These are phyloP conservation scores for Lamprologus sp. DNA, from an alignment of 2,113 vertebrate species.

Conservation along the genomic window DNA sequence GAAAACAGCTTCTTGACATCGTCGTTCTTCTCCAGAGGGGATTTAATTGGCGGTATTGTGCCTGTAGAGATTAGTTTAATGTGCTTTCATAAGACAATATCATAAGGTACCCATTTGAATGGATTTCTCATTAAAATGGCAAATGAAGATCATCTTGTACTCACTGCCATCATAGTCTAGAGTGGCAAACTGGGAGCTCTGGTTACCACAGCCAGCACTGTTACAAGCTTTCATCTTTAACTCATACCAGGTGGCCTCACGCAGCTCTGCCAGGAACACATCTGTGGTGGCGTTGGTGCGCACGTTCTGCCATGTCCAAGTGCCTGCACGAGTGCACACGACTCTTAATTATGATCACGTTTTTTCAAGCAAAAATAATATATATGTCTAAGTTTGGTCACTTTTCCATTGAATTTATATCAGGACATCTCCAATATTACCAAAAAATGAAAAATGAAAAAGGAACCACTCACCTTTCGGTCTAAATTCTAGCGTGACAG, in stretches of 20 bases:
- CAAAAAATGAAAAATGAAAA: background rate
- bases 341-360: background rate
- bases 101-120: background rate
- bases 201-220: constrained; percentile 95
- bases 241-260: constrained; percentile 97
- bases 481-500: constrained; percentile 87
- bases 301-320: constrained; percentile 90
- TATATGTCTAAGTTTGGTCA: background rate
- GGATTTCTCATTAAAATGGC: background rate
- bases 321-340: constrained; percentile 50
- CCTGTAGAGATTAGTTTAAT: constrained; percentile 57
- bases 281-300: constrained; percentile 86
- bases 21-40: constrained; percentile 86
- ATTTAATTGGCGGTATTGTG: constrained; percentile 96
- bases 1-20: constrained; percentile 97
- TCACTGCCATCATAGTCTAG: constrained; percentile 96
- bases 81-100: background rate
- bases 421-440: background rate
- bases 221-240: constrained; percentile 97
- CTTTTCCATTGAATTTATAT: background rate
- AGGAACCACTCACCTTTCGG: constrained; percentile 74
- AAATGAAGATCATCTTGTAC: constrained; percentile 39
- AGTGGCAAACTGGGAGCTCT: constrained; percentile 91
- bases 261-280: constrained; percentile 90
- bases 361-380: background rate